Evolutionary conservation across 2,888 invertebrate species (phyloP).

Genomic region (Bhutanitis thaidina): DNA sequence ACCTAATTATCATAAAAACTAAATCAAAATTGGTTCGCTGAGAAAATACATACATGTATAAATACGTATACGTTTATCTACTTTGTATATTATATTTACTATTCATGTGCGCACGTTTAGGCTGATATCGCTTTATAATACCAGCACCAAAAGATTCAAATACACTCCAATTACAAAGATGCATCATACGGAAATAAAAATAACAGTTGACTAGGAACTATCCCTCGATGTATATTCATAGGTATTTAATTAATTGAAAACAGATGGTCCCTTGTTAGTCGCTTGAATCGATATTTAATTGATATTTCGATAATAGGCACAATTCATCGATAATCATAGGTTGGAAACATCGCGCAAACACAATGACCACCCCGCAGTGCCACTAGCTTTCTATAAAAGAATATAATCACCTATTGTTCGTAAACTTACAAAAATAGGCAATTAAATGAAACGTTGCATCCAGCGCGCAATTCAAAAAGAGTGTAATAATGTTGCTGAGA

Average conservation of each 20-base stretch:
- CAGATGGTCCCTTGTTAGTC: constrained; percentile 75
- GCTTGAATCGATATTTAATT: constrained; percentile 66
- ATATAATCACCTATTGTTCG: constrained; percentile 76
- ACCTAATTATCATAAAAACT: too few relatives aligned
- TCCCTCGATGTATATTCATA: constrained; percentile 44
- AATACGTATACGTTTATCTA: too few relatives aligned
- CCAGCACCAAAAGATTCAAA: neutral
- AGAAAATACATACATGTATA: too few relatives aligned
- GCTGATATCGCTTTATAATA: neutral
- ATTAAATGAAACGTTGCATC: constrained; percentile 40
- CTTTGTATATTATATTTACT: too few relatives aligned
- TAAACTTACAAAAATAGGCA: constrained; percentile 54
- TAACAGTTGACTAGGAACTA: constrained; percentile 41
- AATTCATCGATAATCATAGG: constrained; percentile 51
- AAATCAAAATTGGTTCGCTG: too few relatives aligned
- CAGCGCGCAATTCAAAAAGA: neutral
- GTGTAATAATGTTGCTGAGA: neutral
- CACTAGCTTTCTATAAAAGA: constrained; percentile 63
- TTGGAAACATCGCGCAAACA: constrained; percentile 46
- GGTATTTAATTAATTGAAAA: constrained; percentile 69
- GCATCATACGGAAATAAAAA: constrained; percentile 31
- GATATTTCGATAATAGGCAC: constrained; percentile 52
- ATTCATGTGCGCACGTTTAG: too few relatives aligned
- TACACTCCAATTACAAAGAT: constrained; percentile 19
- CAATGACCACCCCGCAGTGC: constrained; percentile 69